A percentile compares a stretch with the other conserved stretches of the same genome.
These are phyloP conservation scores for Bos javanicus DNA, from an alignment of 2,113 vertebrate genomes.

Conservation along the genomic window DNA sequence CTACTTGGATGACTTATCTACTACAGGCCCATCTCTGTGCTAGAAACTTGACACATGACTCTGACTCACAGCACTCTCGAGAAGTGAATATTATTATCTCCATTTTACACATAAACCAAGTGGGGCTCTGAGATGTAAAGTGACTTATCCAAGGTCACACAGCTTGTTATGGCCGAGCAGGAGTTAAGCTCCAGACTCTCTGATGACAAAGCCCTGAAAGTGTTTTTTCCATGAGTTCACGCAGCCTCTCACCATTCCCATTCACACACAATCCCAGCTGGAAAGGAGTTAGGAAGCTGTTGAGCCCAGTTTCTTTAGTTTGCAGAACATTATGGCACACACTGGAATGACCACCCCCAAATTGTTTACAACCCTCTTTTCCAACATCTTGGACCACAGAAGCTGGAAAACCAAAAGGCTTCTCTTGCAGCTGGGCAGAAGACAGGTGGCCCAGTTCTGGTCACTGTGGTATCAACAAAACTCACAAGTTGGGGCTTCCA, in stretches of 20 bases:
- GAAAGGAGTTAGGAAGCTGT: neutral
- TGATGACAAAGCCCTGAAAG: neutral
- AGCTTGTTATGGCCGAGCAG: neutral
- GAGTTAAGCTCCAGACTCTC: neutral
- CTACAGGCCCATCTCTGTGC: neutral
- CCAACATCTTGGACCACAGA: neutral
- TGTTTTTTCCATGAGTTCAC: neutral
- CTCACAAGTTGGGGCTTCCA: neutral
- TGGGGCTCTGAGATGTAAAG: neutral
- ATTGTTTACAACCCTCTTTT: neutral
- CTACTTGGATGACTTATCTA: neutral
- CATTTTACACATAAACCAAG: neutral
- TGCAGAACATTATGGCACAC: neutral
- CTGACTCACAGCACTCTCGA: neutral
- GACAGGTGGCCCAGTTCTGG: neutral
- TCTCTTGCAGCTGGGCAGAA: neutral
- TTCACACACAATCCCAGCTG: neutral
- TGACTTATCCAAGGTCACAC: slow-evolving; percentile 20
- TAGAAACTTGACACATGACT: neutral
- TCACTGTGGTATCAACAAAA: neutral
- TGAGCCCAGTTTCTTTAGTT: neutral
- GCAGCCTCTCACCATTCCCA: neutral
- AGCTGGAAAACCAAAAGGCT: neutral
- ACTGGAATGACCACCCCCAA: neutral
- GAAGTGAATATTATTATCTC: neutral